Evolutionary conservation across 1,140 invertebrate genomes (phyloP).

Genomic region (Hermatobates lingyangjiaoensis): DNA sequence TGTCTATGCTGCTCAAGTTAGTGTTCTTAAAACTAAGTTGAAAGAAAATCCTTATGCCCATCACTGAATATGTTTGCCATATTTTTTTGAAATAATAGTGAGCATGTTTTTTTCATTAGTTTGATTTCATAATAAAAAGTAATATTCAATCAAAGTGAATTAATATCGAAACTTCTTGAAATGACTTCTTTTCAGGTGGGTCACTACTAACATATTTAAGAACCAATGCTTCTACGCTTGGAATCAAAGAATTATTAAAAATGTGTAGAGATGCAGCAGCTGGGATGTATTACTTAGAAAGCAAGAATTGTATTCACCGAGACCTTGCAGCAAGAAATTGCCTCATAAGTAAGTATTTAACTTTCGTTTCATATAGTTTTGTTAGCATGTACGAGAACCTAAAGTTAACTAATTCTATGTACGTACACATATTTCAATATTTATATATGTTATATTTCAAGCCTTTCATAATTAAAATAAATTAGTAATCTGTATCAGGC

Average conservation of each 20-base stretch:
- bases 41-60: no score
- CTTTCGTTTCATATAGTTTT: no score
- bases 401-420: no score
- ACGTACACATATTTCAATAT: conserved; percentile 1
- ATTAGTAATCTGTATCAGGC: no score
- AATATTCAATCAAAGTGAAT: not conserved
- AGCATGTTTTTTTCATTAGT: not conserved
- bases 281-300: conserved; percentile 91
- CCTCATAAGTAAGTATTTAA: conserved; percentile 44
- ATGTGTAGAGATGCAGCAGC: conserved; percentile 89
- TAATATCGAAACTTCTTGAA: not conserved
- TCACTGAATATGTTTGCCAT: no score
- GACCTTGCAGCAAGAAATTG: conserved; percentile 92
- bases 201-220: conserved; percentile 73
- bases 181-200: conserved; percentile 44
- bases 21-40: no score
- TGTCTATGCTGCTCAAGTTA: no score
- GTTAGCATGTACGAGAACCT: no score
- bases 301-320: conserved; percentile 89
- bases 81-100: no score
- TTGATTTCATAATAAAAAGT: not conserved
- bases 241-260: conserved; percentile 51
- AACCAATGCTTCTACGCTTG: conserved; percentile 47
- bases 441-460: conserved; percentile 9
- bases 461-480: no score